Percentiles rank a stretch among this genome's conserved stretches.
phyloP scores from a whole-genome alignment of 2,888 invertebrate genomes.

The Sinodicranocentrus sp. region DNA sequence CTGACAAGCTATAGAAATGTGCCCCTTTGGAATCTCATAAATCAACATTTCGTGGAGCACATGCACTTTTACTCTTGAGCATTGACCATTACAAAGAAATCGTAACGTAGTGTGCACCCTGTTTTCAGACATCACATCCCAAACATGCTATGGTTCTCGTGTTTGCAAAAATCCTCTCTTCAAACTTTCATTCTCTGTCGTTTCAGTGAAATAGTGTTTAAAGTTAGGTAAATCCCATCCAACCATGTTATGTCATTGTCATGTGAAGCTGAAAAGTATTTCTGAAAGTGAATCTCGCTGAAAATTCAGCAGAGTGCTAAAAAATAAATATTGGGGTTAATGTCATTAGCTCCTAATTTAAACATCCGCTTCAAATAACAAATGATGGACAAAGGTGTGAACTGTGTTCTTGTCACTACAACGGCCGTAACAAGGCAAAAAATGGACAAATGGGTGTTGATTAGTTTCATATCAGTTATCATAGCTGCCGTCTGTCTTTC shows the following conservation, averaged over 20 bases:
- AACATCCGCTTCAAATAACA: constrained; percentile 20
- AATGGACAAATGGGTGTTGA: constrained; percentile 70
- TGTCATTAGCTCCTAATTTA: constrained; percentile 16
- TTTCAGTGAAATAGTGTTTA: too few species aligned
- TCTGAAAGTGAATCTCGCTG: not conserved
- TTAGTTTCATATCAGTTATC: constrained; percentile 64
- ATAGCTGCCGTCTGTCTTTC: constrained; percentile 69
- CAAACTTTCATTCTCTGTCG: too few species aligned
- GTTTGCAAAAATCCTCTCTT: too few species aligned
- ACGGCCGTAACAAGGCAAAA: constrained; percentile 66
- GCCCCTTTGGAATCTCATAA: too few species aligned
- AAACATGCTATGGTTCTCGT: not conserved
- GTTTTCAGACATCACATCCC: too few species aligned
- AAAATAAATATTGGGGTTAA: constrained; percentile 43
- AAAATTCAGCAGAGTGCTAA: not conserved
- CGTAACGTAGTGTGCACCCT: too few species aligned
- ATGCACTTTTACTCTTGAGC: too few species aligned
- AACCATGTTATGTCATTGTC: too few species aligned
- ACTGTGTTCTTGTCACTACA: constrained; percentile 74
- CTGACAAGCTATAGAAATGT: not conserved
- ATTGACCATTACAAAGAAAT: too few species aligned
- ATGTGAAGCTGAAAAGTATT: too few species aligned
- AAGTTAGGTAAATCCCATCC: too few species aligned
- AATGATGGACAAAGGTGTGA: constrained; percentile 75
- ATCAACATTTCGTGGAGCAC: too few species aligned